phyloP scores from a whole-genome alignment of 2,113 vertebrate species.

The Chauna torquata region DNA sequence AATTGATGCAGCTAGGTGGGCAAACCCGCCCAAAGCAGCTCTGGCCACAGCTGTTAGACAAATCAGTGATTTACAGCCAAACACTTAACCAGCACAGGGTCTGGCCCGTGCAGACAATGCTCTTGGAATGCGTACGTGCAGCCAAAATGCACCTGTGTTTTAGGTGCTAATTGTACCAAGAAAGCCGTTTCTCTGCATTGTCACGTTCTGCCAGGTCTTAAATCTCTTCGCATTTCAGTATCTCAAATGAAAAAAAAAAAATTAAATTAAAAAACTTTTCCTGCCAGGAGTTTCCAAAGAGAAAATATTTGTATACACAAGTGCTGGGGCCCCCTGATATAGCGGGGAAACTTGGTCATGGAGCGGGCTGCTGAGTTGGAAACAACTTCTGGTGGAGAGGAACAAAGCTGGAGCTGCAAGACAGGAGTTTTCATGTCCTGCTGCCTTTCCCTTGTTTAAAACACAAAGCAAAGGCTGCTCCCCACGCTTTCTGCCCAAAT shows the following conservation, averaged over 20 bases:
- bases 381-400: not conserved
- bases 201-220: not conserved
- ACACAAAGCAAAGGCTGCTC: not conserved
- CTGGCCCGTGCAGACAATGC: fast-evolving
- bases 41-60: not conserved
- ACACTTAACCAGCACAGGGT: not conserved
- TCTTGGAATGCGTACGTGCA: not conserved
- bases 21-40: not conserved
- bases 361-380: not conserved
- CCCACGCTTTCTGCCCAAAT: not conserved
- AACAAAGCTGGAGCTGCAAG: not conserved
- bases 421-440: not conserved
- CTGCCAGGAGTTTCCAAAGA: not conserved
- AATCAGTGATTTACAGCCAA: not conserved
- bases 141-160: not conserved
- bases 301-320: fast-evolving
- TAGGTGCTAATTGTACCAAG: not conserved
- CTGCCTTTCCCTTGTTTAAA: not conserved
- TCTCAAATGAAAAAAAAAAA: not conserved
- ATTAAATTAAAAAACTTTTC: not conserved
- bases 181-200: not conserved
- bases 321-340: not conserved
- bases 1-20: not conserved
- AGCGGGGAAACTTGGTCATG: not conserved
- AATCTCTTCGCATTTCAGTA: not conserved